phyloP scores from a whole-genome alignment of 2,888 invertebrate species.

The Synanthedon vespiformis region DNA sequence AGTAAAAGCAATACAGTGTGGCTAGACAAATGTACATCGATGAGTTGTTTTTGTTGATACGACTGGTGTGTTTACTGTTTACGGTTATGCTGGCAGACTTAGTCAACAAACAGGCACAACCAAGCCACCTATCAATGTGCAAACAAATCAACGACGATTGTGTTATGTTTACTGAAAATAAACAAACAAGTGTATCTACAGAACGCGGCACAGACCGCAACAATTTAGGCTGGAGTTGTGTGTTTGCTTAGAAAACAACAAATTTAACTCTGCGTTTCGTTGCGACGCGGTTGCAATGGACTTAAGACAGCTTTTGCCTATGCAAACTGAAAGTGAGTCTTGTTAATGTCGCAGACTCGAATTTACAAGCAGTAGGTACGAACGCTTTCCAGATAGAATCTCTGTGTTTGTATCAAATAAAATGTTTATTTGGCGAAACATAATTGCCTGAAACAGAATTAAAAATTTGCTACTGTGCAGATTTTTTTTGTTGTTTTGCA shows the following conservation, averaged over 20 bases:
- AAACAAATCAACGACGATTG: constrained; percentile 45
- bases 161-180: constrained; percentile 34
- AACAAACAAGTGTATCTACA: constrained; percentile 35
- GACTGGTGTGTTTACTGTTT: no score
- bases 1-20: no score
- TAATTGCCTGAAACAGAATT: no score
- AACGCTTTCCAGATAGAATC: constrained; percentile 30
- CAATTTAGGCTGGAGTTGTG: constrained; percentile 31
- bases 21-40: no score
- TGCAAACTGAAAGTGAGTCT: constrained; percentile 3
- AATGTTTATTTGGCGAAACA: constrained; percentile 6
- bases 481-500: no score
- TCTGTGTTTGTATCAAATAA: constrained; percentile 20
- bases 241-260: constrained; percentile 47
- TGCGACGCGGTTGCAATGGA: not conserved
- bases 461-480: no score
- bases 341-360: constrained; percentile 21
- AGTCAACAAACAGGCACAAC: not conserved
- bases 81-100: not conserved
- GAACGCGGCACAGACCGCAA: constrained; percentile 33
- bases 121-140: constrained; percentile 13
- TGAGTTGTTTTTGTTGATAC: no score
- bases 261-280: constrained; percentile 13
- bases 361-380: constrained; percentile 34
- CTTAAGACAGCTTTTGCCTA: not conserved